These are phyloP conservation scores for Dryobota labecula DNA, from an alignment of 2,888 invertebrate species.

Conservation along the genomic window DNA sequence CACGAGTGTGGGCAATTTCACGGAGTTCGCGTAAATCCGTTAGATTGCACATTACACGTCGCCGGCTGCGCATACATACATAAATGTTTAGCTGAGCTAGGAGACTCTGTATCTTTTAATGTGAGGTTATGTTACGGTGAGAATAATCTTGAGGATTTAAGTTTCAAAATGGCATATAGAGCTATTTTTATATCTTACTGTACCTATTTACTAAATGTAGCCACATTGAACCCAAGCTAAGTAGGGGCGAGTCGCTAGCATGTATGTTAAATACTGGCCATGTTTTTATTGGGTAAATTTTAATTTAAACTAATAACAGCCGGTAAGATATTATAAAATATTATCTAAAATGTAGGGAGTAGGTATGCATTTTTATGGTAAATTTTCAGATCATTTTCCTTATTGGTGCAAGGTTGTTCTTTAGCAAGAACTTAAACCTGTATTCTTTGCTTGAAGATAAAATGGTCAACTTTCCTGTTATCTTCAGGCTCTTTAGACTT, in stretches of 20 bases:
- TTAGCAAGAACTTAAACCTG: no score
- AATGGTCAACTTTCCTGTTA: not conserved
- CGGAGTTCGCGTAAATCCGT: slow-evolving; percentile 45
- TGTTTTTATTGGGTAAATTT: not conserved
- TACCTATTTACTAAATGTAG: not conserved
- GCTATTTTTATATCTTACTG: not conserved
- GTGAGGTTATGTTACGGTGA: not conserved
- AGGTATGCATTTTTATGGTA: not conserved
- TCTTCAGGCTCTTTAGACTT: not conserved
- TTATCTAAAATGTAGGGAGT: not conserved
- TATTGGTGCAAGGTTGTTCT: not conserved
- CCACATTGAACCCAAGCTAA: not conserved
- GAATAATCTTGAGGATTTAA: not conserved
- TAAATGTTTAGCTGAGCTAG: slow-evolving; percentile 9
- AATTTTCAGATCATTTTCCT: not conserved
- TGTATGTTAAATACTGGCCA: not conserved
- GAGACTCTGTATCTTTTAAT: slow-evolving; percentile 8
- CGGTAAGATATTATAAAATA: not conserved
- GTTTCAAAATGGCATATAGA: not conserved
- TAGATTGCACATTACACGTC: slow-evolving; percentile 46
- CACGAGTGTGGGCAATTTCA: slow-evolving; percentile 50
- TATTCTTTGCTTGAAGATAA: not conserved
- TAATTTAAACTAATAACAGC: not conserved
- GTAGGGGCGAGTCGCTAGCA: no score
- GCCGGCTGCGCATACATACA: slow-evolving; percentile 13